These are phyloP conservation scores for Zeuzera pyrina DNA, from an alignment of 2,888 invertebrate species.

Conservation along the genomic window DNA sequence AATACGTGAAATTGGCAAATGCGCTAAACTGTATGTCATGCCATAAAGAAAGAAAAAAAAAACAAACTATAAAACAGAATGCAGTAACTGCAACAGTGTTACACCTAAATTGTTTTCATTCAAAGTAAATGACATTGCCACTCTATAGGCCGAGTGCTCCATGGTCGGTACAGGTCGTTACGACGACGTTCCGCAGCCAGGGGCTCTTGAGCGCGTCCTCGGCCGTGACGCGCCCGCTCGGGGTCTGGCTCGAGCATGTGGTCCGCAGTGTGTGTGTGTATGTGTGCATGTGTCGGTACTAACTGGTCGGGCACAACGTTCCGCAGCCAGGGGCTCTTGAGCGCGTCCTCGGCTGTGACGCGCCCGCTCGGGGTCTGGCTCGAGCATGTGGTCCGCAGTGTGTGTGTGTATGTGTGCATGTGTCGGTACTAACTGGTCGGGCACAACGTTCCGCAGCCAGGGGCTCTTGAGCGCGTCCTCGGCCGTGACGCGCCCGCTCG, in stretches of 20 bases:
- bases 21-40: too few species aligned
- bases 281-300: slow-evolving; percentile 50
- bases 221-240: slow-evolving; percentile 93
- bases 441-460: slow-evolving; percentile 93
- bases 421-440: slow-evolving; percentile 92
- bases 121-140: too few species aligned
- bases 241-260: slow-evolving; percentile 96
- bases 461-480: slow-evolving; percentile 93
- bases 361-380: slow-evolving; percentile 95
- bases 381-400: slow-evolving; percentile 97
- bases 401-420: too few species aligned
- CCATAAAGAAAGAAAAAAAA: too few species aligned
- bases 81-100: too few species aligned
- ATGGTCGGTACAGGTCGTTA: too few species aligned
- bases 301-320: slow-evolving; percentile 92
- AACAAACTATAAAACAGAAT: too few species aligned
- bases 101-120: too few species aligned
- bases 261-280: slow-evolving; percentile 56
- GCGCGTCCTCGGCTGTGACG: slow-evolving; percentile 94
- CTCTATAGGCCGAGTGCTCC: too few species aligned
- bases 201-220: slow-evolving; percentile 93
- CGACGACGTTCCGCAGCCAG: slow-evolving; percentile 93
- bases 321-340: slow-evolving; percentile 93
- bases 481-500: slow-evolving; percentile 93
- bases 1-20: too few species aligned